Evolutionary conservation across 2,888 invertebrate species (phyloP).

Genomic region (Dasysyrphus tricinctus): DNA sequence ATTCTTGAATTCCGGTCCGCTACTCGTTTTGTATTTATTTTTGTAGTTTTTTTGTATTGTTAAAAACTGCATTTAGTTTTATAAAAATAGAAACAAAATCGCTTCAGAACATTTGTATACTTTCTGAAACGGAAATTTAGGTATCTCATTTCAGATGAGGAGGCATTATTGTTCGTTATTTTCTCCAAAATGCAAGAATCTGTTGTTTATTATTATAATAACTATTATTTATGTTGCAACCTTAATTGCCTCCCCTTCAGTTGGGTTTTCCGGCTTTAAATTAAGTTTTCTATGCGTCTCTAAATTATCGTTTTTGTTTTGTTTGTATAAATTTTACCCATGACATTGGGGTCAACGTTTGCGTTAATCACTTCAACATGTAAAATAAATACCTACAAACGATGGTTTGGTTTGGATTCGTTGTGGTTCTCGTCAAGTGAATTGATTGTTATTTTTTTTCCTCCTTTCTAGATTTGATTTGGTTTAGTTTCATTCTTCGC

Average conservation of each 20-base stretch:
- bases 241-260: not conserved
- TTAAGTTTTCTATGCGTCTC: slow-evolving; percentile 38
- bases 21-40: slow-evolving; percentile 17
- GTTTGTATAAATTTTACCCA: slow-evolving; percentile 25
- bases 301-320: slow-evolving; percentile 13
- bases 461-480: slow-evolving; percentile 27
- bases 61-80: slow-evolving; percentile 18
- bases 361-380: slow-evolving; percentile 58
- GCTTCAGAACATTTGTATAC: not conserved
- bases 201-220: not conserved
- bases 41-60: not conserved
- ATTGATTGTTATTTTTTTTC: slow-evolving; percentile 16
- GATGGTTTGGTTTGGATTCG: slow-evolving; percentile 6
- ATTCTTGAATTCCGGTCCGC: slow-evolving; percentile 19
- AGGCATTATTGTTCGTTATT: not conserved
- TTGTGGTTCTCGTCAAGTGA: slow-evolving; percentile 3
- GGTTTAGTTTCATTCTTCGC: slow-evolving; percentile 29
- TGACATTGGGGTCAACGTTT: slow-evolving; percentile 72
- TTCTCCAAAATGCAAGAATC: not conserved
- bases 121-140: slow-evolving; percentile 4
- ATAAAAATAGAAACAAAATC: slow-evolving; percentile 13
- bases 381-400: slow-evolving; percentile 36
- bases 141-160: slow-evolving; percentile 1
- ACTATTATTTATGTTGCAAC: slow-evolving; percentile 15
- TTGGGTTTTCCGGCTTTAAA: slow-evolving; percentile 21